These are phyloP conservation scores for Argya squamiceps DNA, from an alignment of 2,797 vertebrate genomes.

Conservation along the genomic window DNA sequence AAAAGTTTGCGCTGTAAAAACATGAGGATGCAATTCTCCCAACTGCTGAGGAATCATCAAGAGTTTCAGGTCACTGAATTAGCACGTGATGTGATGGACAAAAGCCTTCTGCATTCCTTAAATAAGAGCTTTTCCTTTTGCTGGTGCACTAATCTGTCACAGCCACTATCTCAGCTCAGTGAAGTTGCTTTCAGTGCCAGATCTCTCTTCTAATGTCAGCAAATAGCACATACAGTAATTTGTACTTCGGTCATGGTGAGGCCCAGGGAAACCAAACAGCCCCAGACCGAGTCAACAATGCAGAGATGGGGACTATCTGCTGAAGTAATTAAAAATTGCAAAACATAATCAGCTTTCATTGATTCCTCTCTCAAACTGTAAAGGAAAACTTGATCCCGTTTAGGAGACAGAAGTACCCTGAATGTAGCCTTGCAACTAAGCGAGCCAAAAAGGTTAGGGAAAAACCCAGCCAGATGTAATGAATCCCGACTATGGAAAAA, in stretches of 20 bases:
- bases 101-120: slow-evolving; percentile 51
- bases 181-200: slow-evolving; percentile 41
- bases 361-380: not conserved
- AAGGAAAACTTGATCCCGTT: not conserved
- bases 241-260: slow-evolving; percentile 7
- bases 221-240: slow-evolving; percentile 22
- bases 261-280: not conserved
- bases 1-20: slow-evolving; percentile 42
- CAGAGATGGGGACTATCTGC: not conserved
- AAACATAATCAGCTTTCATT: not conserved
- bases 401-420: not conserved
- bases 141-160: slow-evolving; percentile 11
- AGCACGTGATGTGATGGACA: slow-evolving; percentile 30
- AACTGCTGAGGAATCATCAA: slow-evolving; percentile 55
- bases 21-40: slow-evolving; percentile 46
- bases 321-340: not conserved
- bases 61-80: slow-evolving; percentile 55
- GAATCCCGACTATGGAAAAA: slow-evolving; percentile 15
- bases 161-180: slow-evolving; percentile 15
- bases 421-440: not conserved
- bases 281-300: not conserved
- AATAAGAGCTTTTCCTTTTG: slow-evolving; percentile 62
- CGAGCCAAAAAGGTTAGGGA: not conserved
- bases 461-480: not conserved
- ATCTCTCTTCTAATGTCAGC: slow-evolving; percentile 32